phyloP scores from a whole-genome alignment of 2,113 vertebrate genomes.

The Symphodus melops region DNA sequence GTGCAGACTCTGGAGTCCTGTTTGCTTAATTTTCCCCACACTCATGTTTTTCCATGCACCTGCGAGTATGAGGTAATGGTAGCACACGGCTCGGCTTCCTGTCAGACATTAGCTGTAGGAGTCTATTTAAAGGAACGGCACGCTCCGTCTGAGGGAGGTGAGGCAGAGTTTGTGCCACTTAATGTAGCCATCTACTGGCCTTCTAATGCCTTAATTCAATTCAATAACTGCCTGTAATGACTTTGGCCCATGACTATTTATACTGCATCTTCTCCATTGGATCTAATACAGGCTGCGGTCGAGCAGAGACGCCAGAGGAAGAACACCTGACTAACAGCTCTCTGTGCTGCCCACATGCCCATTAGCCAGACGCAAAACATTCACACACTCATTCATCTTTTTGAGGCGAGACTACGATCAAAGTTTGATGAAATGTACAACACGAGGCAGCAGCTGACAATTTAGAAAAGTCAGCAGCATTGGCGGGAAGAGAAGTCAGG shows the following conservation, averaged over 20 bases:
- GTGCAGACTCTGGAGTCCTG: neutral
- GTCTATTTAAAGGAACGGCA: slow-evolving; percentile 45
- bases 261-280: slow-evolving; percentile 7
- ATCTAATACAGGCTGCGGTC: neutral
- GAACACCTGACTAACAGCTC: neutral
- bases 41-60: neutral
- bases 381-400: neutral
- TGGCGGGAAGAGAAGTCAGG: no score
- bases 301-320: neutral
- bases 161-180: neutral
- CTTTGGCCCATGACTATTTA: slow-evolving; percentile 28
- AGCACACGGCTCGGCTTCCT: slow-evolving; percentile 17
- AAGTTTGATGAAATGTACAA: neutral
- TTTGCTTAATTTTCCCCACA: neutral
- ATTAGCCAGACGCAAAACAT: neutral
- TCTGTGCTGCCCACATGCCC: neutral
- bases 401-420: neutral
- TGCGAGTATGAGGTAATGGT: slow-evolving; percentile 25
- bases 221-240: slow-evolving; percentile 42
- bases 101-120: slow-evolving; percentile 32
- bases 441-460: neutral
- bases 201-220: slow-evolving; percentile 37
- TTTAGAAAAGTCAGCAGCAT: no score
- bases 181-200: slow-evolving; percentile 22
- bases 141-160: neutral